These are phyloP conservation scores for Trichonephila clavipes DNA, from an alignment of 1,140 invertebrate genomes.

Conservation along the genomic window DNA sequence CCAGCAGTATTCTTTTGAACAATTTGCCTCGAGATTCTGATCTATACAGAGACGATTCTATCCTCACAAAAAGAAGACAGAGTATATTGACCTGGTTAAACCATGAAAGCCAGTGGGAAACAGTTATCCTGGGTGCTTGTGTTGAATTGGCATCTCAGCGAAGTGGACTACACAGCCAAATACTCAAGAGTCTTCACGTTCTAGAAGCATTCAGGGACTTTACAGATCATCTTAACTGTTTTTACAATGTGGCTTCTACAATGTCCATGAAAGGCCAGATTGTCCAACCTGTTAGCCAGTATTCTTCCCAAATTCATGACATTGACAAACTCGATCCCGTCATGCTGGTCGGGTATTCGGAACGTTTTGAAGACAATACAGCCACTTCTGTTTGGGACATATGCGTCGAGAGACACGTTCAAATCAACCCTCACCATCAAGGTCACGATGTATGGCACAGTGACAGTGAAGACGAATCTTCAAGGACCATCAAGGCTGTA, in stretches of 20 bases:
- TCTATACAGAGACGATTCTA: constrained; percentile 53
- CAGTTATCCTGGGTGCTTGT: constrained; percentile 11
- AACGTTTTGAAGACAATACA: constrained; percentile 51
- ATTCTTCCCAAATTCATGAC: constrained; percentile 44
- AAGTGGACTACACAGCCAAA: background rate
- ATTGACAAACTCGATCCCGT: constrained; percentile 66
- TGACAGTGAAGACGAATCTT: background rate
- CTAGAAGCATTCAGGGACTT: constrained; percentile 33
- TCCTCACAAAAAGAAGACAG: constrained; percentile 31
- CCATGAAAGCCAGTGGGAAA: constrained; percentile 31
- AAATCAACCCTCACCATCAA: constrained; percentile 62
- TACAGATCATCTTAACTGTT: constrained; percentile 59
- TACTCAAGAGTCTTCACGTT: constrained; percentile 4
- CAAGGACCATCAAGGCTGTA: background rate
- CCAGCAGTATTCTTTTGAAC: background rate
- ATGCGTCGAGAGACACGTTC: constrained; percentile 46
- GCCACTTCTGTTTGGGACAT: constrained; percentile 53
- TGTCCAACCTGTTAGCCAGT: background rate
- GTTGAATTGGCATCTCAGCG: background rate
- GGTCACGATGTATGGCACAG: constrained; percentile 49
- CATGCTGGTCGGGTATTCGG: constrained; percentile 64
- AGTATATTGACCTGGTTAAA: background rate
- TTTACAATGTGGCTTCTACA: constrained; percentile 29
- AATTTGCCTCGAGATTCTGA: background rate
- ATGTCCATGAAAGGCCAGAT: constrained; percentile 33